These are phyloP conservation scores for Sphenopsis melanotis DNA, from an alignment of 2,797 vertebrate species.

Conservation along the genomic window DNA sequence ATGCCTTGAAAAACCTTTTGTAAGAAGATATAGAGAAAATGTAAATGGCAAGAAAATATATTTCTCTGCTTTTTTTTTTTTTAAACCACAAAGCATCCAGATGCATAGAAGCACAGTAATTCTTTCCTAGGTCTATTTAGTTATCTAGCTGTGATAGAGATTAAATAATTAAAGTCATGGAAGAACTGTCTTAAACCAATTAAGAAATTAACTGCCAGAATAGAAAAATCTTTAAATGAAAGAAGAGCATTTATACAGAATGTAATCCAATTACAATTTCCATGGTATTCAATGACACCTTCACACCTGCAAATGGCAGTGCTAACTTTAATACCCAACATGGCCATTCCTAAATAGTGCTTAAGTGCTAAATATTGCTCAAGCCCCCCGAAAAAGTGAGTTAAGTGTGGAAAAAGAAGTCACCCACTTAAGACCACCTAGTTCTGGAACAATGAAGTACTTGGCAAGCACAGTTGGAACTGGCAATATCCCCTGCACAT, in stretches of 20 bases:
- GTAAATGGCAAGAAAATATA: not conserved
- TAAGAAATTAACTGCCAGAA: not conserved
- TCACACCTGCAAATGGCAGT: not conserved
- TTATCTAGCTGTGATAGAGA: not conserved
- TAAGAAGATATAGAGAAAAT: not conserved
- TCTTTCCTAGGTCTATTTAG: not conserved
- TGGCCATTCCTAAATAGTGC: not conserved
- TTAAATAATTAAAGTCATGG: not conserved
- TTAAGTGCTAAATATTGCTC: not conserved
- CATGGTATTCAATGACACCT: not conserved
- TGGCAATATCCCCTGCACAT: not conserved
- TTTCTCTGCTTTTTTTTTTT: not conserved
- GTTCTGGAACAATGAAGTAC: not conserved
- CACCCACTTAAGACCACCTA: not conserved
- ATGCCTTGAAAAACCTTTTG: not conserved
- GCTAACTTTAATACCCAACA: not conserved
- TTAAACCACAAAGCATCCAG: not conserved
- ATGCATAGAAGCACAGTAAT: not conserved
- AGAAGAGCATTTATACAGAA: not conserved
- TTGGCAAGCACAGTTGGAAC: not conserved
- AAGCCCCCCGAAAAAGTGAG: not conserved
- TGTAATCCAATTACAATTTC: not conserved
- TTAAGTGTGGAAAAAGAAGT: not conserved
- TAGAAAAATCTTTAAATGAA: not conserved
- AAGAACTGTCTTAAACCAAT: not conserved